Conservation (phyloP, 1,140 invertebrate species). For the Drosophila setifemur region DNA sequence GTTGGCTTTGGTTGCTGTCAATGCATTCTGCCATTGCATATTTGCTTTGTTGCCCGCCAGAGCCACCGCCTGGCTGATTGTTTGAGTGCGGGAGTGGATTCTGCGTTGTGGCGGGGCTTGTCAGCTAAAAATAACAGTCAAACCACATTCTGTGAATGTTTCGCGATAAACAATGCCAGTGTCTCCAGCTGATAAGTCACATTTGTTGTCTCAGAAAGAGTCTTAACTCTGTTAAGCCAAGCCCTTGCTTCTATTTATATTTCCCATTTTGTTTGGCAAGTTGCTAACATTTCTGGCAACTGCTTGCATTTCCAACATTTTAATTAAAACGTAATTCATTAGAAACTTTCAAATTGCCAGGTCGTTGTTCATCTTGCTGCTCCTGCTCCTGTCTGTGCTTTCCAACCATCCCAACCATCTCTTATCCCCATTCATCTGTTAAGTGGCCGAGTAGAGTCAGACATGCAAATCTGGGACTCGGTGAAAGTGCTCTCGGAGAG, state of each 20-base stretch:
- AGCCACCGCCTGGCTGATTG: constrained; percentile 31
- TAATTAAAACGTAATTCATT: background rate
- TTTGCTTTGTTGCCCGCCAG: constrained; percentile 35
- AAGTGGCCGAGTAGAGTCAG: constrained; percentile 13
- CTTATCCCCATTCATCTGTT: constrained; percentile 19
- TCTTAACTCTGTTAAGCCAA: constrained; percentile 4
- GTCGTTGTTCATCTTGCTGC: constrained; percentile 5
- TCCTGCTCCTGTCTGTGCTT: background rate
- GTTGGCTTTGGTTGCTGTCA: constrained; percentile 39
- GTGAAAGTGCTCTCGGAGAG: constrained; percentile 22
- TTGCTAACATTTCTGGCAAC: background rate
- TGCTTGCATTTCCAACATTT: background rate
- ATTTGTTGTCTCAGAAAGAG: background rate
- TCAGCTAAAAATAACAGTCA: constrained; percentile 25
- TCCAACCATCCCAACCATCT: background rate
- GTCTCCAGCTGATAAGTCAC: constrained; percentile 24
- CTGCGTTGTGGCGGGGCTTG: background rate
- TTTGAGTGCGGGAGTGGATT: constrained; percentile 4
- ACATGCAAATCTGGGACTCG: constrained; percentile 16
- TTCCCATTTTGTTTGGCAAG: background rate
- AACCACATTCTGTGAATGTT: background rate
- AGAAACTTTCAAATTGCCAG: background rate
- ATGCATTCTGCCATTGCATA: constrained; percentile 58
- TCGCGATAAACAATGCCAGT: constrained; percentile 22
- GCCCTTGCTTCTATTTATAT: constrained; percentile 8